phyloP scores from a whole-genome alignment of 2,797 vertebrate species.

The Alosa sapidissima region DNA sequence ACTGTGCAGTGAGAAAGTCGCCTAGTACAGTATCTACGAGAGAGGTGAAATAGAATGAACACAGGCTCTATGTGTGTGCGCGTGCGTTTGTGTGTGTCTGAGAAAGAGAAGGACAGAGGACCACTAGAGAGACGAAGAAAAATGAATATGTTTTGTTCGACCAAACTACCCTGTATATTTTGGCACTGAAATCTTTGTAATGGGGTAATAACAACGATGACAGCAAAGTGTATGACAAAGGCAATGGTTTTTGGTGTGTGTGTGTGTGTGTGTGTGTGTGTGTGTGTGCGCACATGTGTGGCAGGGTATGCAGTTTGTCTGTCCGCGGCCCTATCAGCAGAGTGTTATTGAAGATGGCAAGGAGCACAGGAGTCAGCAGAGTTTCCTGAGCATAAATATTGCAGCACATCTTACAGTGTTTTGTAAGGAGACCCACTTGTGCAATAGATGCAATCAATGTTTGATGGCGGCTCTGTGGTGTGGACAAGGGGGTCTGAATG shows the following conservation, averaged over 20 bases:
- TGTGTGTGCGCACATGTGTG: not conserved
- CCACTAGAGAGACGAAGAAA: not conserved
- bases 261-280: not conserved
- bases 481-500: not conserved
- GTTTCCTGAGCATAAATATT: conserved; percentile 36
- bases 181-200: not conserved
- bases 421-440: conserved; percentile 35
- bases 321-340: not conserved
- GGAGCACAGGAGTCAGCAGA: not conserved
- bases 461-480: not conserved
- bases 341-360: not conserved
- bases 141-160: not conserved
- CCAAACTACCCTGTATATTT: not conserved
- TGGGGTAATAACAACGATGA: not conserved
- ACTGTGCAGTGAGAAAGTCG: not conserved
- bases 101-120: not conserved
- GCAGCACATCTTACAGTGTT: conserved; percentile 40
- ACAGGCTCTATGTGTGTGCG: not conserved
- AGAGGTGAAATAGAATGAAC: not conserved
- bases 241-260: not conserved
- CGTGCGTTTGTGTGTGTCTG: not conserved
- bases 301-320: not conserved
- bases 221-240: not conserved
- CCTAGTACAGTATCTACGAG: not conserved
- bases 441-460: conserved; percentile 3